A percentile compares a stretch with the other conserved stretches of the same genome.
These are phyloP conservation scores for Andrena marginata DNA, from an alignment of 2,888 invertebrate species.

Conservation along the genomic window DNA sequence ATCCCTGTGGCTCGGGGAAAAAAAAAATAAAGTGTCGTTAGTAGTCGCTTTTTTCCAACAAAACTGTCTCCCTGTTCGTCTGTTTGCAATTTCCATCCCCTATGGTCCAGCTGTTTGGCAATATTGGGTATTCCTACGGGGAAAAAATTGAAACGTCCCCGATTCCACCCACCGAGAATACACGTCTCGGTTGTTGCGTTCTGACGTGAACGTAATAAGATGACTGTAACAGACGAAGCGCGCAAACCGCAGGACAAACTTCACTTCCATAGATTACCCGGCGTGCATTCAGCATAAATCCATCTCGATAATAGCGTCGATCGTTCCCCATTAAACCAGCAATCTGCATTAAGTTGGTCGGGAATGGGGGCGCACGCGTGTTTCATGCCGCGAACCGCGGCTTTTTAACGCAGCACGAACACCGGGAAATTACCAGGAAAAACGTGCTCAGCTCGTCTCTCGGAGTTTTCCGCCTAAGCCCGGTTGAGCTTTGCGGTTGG, in stretches of 20 bases:
- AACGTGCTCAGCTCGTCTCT: slow-evolving; percentile 28
- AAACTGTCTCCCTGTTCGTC: background rate
- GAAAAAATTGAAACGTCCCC: background rate
- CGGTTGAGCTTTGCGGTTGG: background rate
- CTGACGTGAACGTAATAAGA: background rate
- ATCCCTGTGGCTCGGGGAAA: background rate
- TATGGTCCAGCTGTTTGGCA: background rate
- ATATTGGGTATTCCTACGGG: background rate
- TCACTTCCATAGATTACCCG: slow-evolving; percentile 44
- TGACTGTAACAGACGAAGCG: slow-evolving; percentile 4
- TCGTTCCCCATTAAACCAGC: slow-evolving; percentile 54
- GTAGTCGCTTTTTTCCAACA: background rate
- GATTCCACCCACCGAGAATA: background rate
- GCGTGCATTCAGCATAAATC: slow-evolving; percentile 39
- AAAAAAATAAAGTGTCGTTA: slow-evolving; percentile 7
- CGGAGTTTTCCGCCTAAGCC: slow-evolving; percentile 2
- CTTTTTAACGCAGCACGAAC: slow-evolving; percentile 33
- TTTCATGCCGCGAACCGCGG: slow-evolving; percentile 21
- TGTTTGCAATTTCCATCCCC: background rate
- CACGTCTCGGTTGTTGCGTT: background rate
- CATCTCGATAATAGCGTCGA: slow-evolving; percentile 56
- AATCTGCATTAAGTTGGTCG: slow-evolving; percentile 39
- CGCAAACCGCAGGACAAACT: slow-evolving; percentile 14
- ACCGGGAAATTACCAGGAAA: slow-evolving; percentile 53
- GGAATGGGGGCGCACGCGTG: slow-evolving; percentile 1